These are phyloP conservation scores for Nomada ferruginata DNA, from an alignment of 2,888 invertebrate species.

Conservation along the genomic window DNA sequence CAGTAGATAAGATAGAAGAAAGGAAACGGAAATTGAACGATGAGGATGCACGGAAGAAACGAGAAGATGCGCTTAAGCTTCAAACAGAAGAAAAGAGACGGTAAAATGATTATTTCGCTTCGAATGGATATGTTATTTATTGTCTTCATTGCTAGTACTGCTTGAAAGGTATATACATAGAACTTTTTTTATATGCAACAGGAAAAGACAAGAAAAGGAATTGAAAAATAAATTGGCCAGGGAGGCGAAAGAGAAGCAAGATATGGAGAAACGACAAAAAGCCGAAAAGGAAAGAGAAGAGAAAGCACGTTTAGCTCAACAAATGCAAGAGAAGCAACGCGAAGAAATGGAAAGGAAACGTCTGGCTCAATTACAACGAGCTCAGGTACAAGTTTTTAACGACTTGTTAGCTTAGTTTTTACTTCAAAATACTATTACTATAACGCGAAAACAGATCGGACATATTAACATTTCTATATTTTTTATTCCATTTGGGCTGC, in stretches of 20 bases:
- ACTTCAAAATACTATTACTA: no score
- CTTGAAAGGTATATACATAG: not conserved
- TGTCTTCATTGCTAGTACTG: no score
- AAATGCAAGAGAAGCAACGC: conserved; percentile 84
- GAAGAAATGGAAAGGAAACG: conserved; percentile 85
- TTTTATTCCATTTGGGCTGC: no score
- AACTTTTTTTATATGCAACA: conserved; percentile 46
- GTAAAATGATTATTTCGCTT: conserved; percentile 73
- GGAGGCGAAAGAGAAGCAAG: conserved; percentile 85
- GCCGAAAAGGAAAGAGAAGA: conserved; percentile 84
- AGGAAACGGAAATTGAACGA: conserved; percentile 81
- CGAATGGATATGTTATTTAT: no score
- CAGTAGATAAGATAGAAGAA: conserved; percentile 76
- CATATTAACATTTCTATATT: no score
- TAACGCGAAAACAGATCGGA: no score
- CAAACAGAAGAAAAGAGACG: conserved; percentile 86
- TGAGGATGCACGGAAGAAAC: conserved; percentile 86
- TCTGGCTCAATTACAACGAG: conserved; percentile 75
- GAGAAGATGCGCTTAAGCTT: conserved; percentile 87
- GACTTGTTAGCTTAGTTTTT: not conserved
- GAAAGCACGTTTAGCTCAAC: conserved; percentile 77
- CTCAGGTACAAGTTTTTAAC: conserved; percentile 67
- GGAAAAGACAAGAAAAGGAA: conserved; percentile 86
- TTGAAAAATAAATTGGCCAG: conserved; percentile 85
- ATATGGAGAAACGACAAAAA: conserved; percentile 83